Evolutionary conservation across 2,113 vertebrate species (phyloP), one percentile per base, ranked within the genome.

Genomic region (Montifringilla adamsi): DNA sequence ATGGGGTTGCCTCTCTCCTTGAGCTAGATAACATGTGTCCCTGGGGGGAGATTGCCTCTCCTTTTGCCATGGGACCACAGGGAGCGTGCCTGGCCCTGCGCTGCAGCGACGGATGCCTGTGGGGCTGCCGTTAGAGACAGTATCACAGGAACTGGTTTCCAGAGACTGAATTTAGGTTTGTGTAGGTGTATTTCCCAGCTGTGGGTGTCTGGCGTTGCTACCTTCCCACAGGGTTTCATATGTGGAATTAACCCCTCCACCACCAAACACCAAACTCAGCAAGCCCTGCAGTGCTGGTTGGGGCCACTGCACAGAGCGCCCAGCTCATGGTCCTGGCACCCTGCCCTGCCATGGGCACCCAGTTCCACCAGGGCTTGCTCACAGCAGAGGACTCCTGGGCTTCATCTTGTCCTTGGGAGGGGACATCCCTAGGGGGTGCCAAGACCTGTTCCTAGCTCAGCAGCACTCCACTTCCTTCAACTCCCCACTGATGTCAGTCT

Each of bases 111-210:
- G 44, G 75, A 64, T 53, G 79, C 79, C 60, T 78, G 83, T 13
- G 3, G 69, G 73, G 66, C 92, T 96, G 92, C 77, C 26, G 10
- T 91, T 95, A 35, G 93, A 91, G 80, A 91, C 87, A 39, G 93
- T 95, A 96, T 95, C 93, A 56, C 92, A 84, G 94, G 92, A 95
- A 90, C 94, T 79, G 56, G 4, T 90, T 94, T 77, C 93, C 93
- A 95, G 93, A 95, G 84, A 66, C 94, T 84, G 68, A 91, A 94
- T 94, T 95, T 94, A 95, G 94, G 81, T 87, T 84, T 89, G 55
- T 28, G 94, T 92, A 83, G 94, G 92, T 82, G 84, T 27, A 43
- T 81, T 91, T 82, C 92, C 95, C 93, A 94, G 91, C 91, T 88
- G 93, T 86, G 87, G 94, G 94, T 69, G 89, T 86, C 79, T 92